Evolutionary conservation across 2,113 vertebrate species (phyloP).

Genomic region (Gallinago paraguaiae): DNA sequence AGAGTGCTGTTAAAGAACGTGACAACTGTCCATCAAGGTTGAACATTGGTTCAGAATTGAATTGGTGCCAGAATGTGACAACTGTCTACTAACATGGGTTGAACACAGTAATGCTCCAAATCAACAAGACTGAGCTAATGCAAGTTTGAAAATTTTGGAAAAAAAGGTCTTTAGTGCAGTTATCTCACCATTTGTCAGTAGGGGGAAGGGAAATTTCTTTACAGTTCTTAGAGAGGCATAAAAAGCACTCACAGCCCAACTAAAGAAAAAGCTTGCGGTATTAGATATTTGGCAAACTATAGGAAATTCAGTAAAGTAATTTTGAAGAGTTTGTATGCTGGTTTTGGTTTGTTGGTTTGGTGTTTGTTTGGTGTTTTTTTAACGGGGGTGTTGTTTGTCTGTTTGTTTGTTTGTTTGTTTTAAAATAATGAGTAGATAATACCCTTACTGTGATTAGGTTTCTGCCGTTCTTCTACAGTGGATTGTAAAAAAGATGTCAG

Average conservation of each 20-base stretch:
- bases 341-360: neutral
- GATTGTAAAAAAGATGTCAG: neutral
- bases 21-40: neutral
- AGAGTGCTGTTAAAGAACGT: neutral
- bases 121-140: neutral
- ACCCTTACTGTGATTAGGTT: neutral
- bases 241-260: neutral
- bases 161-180: neutral
- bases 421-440: neutral
- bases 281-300: neutral
- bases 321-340: neutral
- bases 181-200: neutral
- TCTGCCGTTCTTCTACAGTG: neutral
- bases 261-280: neutral
- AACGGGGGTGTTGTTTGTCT: neutral
- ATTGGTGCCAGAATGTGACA: neutral
- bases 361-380: no score
- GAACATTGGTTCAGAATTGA: neutral
- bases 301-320: neutral
- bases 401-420: neutral
- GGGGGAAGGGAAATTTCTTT: neutral
- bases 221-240: neutral
- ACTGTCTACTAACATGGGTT: neutral
- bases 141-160: neutral
- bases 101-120: neutral